Conservation (phyloP, 2,888 invertebrate species). For the Drosophila formosana region DNA sequence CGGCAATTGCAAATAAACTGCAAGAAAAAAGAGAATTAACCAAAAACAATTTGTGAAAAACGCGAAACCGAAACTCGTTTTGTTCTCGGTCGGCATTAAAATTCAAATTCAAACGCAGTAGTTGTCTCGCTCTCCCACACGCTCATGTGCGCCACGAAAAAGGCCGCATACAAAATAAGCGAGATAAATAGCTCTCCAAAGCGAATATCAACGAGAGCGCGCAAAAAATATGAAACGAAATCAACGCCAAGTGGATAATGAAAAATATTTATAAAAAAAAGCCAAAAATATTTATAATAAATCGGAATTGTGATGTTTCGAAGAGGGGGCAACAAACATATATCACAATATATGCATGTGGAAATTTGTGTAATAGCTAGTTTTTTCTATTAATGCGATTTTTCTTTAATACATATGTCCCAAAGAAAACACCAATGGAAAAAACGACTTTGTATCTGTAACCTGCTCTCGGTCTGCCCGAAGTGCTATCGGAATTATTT, state of each 20-base stretch:
- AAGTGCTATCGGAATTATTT: slow-evolving; percentile 26
- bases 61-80: slow-evolving; percentile 72
- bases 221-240: slow-evolving; percentile 52
- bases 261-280: slow-evolving; percentile 37
- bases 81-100: slow-evolving; percentile 62
- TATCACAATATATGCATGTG: slow-evolving; percentile 3
- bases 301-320: slow-evolving; percentile 4
- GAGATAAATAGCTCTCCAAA: slow-evolving; percentile 55
- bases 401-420: slow-evolving; percentile 9
- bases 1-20: slow-evolving; percentile 25
- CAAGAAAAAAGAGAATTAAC: slow-evolving; percentile 31
- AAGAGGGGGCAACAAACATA: slow-evolving; percentile 1
- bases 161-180: slow-evolving; percentile 68
- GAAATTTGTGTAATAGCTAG: slow-evolving; percentile 16
- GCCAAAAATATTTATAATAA: slow-evolving; percentile 12
- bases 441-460: slow-evolving; percentile 16
- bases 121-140: slow-evolving; percentile 58
- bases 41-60: slow-evolving; percentile 68
- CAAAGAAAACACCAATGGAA: slow-evolving; percentile 29
- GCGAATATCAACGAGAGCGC: slow-evolving; percentile 59
- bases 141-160: slow-evolving; percentile 43
- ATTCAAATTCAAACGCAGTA: slow-evolving; percentile 64
- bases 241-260: slow-evolving; percentile 50
- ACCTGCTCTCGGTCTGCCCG: slow-evolving; percentile 15
- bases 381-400: slow-evolving; percentile 5